Evolutionary conservation across 2,797 vertebrate species (phyloP).

Genomic region (Steatocranus sp.): DNA sequence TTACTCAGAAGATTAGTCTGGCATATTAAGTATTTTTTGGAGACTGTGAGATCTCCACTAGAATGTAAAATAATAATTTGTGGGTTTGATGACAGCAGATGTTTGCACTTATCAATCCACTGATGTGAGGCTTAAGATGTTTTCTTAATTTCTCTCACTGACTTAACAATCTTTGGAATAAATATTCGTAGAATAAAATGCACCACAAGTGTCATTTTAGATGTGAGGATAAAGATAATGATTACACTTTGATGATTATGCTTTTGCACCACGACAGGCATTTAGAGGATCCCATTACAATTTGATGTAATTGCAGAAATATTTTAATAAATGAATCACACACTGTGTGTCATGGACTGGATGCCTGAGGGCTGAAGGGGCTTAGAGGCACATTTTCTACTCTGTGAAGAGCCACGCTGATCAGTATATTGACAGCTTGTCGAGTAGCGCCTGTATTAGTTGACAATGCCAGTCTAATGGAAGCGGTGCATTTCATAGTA

Average conservation of each 20-base stretch:
- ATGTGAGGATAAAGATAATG: not conserved
- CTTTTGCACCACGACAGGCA: not conserved
- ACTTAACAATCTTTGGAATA: not conserved
- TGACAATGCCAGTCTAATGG: not conserved
- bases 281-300: not conserved
- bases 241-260: not conserved
- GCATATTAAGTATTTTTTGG: not conserved
- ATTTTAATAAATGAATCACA: not conserved
- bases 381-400: not conserved
- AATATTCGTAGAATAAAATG: not conserved
- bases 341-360: not conserved
- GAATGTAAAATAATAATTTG: not conserved
- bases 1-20: not conserved
- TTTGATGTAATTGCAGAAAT: not conserved
- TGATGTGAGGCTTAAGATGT: not conserved
- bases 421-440: not conserved
- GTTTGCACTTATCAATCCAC: not conserved
- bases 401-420: not conserved
- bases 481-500: not conserved
- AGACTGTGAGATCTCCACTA: not conserved
- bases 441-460: not conserved
- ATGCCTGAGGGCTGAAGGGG: not conserved
- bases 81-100: not conserved
- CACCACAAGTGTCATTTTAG: not conserved
- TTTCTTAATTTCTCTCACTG: not conserved